Evolutionary conservation across 2,113 vertebrate species (phyloP), one percentile per base, ranked within the genome.

Genomic region (Phalacrocorax carbo): DNA sequence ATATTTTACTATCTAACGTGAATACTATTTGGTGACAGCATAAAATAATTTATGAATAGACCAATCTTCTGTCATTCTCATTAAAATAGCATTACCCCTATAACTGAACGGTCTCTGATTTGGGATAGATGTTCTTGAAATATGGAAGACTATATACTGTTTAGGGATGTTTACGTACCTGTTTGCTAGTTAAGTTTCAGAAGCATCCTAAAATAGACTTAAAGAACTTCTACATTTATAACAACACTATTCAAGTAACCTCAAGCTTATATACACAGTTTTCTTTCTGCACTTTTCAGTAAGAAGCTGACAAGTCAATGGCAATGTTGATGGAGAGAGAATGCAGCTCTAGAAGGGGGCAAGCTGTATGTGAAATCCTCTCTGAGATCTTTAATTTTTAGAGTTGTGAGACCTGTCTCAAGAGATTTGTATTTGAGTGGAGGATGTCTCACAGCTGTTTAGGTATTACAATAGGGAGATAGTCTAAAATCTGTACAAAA

Each of bases 381-480:
- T 49, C 10, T 77, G 82, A 93, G 66, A 73, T 93, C 66, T 88
- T 77, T 46, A 58, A 71, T 54, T 90, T 94, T 94, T 49, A 40
- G 40, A 65, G 54, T 72, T 87, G 25, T 82, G 71, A 86, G 90
- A 95, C 90, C 75, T 76, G 21, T 69, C 87, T 80, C 82, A 51
- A 92, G 79, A 90, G 68, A 42, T 92, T 80, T 81, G 55, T 92
- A 34, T 93, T 80, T 77, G 62, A 92, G 79, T 10, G 3, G 76
- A 90, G 79, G 46, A 94, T 77, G 19, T 88, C 86, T 90, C 82
- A 82, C 96, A 97, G 88, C 85, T 96, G 75, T n/a, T 85, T 86
- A 80, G 51, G 72, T 95, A 68, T 83, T 86, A 66, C 58, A 62
- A 51, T 13, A 86, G 55, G 78, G 66, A 94, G 34, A 66, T 5